These are phyloP conservation scores for Pediacus dermestoides DNA, from an alignment of 2,888 invertebrate genomes.

Conservation along the genomic window DNA sequence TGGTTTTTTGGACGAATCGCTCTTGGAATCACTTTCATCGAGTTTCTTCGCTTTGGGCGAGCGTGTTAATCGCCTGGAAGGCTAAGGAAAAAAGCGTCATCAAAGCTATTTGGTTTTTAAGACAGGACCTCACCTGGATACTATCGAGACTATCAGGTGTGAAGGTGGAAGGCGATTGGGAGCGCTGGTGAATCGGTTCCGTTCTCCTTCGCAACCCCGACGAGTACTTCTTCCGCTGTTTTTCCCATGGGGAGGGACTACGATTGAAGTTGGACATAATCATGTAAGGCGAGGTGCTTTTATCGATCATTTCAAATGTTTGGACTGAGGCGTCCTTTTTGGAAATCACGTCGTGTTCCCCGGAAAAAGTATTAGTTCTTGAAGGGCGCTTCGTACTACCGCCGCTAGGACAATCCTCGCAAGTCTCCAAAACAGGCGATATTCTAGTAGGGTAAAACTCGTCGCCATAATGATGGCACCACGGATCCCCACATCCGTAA, in stretches of 20 bases:
- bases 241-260: constrained; percentile 19
- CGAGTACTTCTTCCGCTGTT: constrained; percentile 15
- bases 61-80: constrained; percentile 21
- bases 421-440: constrained; percentile 48
- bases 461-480: constrained; percentile 48
- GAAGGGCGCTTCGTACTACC: constrained; percentile 29
- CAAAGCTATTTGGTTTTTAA: too few species aligned
- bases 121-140: constrained; percentile 23
- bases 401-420: constrained; percentile 46
- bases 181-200: constrained; percentile 36
- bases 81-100: constrained; percentile 8
- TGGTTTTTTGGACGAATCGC: constrained; percentile 50
- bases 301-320: constrained; percentile 51
- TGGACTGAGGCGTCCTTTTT: constrained; percentile 55
- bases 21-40: constrained; percentile 35
- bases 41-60: constrained; percentile 16
- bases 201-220: constrained; percentile 33
- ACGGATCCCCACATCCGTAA: constrained; percentile 50
- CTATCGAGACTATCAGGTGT: constrained; percentile 46
- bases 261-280: constrained; percentile 30
- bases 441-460: constrained; percentile 35
- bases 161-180: constrained; percentile 36
- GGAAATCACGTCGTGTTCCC: constrained; percentile 36
- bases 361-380: constrained; percentile 42
- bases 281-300: constrained; percentile 47